Evolutionary conservation across 1,140 invertebrate genomes (phyloP).

Genomic region (Polypedilum vanderplanki): DNA sequence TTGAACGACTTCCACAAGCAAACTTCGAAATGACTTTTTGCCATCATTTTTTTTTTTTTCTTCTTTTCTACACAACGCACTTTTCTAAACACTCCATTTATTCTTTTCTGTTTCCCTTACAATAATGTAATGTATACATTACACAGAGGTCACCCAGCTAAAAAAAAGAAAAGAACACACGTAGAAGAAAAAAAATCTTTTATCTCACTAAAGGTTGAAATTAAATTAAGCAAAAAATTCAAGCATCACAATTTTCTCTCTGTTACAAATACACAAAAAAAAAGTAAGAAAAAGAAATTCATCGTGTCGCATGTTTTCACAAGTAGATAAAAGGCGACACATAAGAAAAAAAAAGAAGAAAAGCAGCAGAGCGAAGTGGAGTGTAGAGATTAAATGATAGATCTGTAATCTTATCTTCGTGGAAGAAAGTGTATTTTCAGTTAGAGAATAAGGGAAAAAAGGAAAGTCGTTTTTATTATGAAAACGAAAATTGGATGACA

Average conservation of each 20-base stretch:
- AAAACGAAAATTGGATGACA: constrained; percentile 15
- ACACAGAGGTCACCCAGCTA: background rate
- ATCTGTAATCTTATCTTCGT: constrained; percentile 18
- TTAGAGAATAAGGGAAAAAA: too few relatives aligned
- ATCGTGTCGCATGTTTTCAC: background rate
- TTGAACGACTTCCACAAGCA: too few relatives aligned
- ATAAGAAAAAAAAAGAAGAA: too few relatives aligned
- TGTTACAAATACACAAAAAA: background rate
- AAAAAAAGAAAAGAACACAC: background rate
- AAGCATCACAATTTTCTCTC: background rate
- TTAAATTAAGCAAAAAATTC: constrained; percentile 20
- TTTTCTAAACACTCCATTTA: background rate
- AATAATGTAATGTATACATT: background rate
- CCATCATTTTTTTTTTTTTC: background rate
- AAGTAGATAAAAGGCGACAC: constrained; percentile 9
- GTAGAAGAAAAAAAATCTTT: background rate
- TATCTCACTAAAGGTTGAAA: constrained; percentile 4
- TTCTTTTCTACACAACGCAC: background rate
- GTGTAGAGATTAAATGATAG: constrained; percentile 18
- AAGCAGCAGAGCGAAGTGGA: background rate
- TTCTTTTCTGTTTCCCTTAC: background rate
- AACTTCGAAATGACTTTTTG: background rate
- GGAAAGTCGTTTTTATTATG: constrained; percentile 26
- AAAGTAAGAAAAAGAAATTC: background rate
- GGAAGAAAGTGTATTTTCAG: background rate